Evolutionary conservation across 2,113 vertebrate genomes (phyloP), one percentile per base, ranked within the genome.

Genomic region (Phasianus colchicus): DNA sequence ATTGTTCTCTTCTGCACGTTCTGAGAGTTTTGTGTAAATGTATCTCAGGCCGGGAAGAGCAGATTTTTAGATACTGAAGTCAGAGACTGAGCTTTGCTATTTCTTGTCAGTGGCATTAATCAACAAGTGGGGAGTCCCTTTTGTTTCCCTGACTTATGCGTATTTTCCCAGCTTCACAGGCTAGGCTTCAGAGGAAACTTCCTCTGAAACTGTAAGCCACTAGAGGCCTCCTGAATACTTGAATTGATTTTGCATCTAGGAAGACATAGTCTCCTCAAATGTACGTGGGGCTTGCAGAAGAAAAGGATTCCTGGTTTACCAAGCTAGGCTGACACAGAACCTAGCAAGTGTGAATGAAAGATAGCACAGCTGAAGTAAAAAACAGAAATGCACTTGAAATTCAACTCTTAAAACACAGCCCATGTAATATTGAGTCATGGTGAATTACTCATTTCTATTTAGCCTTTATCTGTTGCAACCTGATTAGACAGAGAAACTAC

Each of bases 161-260:
- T 67, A 29, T 79, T 72, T 88, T 91, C 63, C 54, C 55, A 74
- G 86, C 89, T 89, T 72, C 75, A 81, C 36, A 18, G 47, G 34
- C 86, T 81, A 54, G 25, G 80, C 83, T 96, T 96, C 92, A 91
- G 87, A 91, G 96, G 96, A 96, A 97, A 96, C 65, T 90, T 98
- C 97, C 96, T 96, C 93, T 92, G 83, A 96, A 95, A 90, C 95
- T 92, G 50, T 93, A 93, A 96, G 92, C 97, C 96, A 95, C 96
- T 93, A 96, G 96, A 95, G 87, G 95, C 94, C 95, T 97, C 97
- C 95, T 98, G 93, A 94, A 97, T 96, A 97, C 96, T 97, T 95
- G 83, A 90, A 93, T 96, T 96, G 96, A 97, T 96, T 97, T 95
- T 95, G 93, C 94, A 97, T 97, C 96, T 86, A 95, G 97, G 96